phyloP scores from a whole-genome alignment of 2,888 invertebrate species.

The Parnassius glacialis region DNA sequence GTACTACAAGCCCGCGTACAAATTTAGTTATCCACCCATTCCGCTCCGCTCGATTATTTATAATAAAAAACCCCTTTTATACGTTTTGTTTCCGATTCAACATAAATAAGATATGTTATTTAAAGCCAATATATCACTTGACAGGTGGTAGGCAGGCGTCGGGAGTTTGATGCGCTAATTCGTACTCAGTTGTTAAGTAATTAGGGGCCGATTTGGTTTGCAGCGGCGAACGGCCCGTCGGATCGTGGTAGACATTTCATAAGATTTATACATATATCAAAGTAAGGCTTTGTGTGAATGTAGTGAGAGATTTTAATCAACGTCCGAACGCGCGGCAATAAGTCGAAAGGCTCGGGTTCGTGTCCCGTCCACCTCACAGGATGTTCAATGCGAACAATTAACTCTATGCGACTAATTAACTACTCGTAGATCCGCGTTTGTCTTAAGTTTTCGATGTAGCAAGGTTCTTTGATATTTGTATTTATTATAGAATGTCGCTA shows the following conservation, averaged over 20 bases:
- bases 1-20: slow-evolving; percentile 70
- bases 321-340: slow-evolving; percentile 54
- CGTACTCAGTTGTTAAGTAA: slow-evolving; percentile 37
- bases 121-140: slow-evolving; percentile 80
- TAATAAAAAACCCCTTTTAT: slow-evolving; percentile 70
- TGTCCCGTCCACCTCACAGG: slow-evolving; percentile 48
- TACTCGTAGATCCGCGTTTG: slow-evolving; percentile 33
- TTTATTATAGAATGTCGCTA: background rate
- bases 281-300: slow-evolving; percentile 75
- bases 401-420: slow-evolving; percentile 52
- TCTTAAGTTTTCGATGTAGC: slow-evolving; percentile 33
- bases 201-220: slow-evolving; percentile 44
- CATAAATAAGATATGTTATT: slow-evolving; percentile 82
- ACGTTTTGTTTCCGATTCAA: slow-evolving; percentile 79
- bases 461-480: slow-evolving; percentile 34
- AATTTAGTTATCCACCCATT: slow-evolving; percentile 78
- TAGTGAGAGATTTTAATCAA: slow-evolving; percentile 79
- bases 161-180: slow-evolving; percentile 40
- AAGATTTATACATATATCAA: slow-evolving; percentile 79
- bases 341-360: slow-evolving; percentile 46
- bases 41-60: slow-evolving; percentile 65
- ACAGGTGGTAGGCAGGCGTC: slow-evolving; percentile 75
- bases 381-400: slow-evolving; percentile 51
- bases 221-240: slow-evolving; percentile 40
- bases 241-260: slow-evolving; percentile 62